Evolutionary conservation across 2,797 vertebrate species (phyloP), one percentile per base, ranked within the genome.

Genomic region (Lagorchestes hirsutus): DNA sequence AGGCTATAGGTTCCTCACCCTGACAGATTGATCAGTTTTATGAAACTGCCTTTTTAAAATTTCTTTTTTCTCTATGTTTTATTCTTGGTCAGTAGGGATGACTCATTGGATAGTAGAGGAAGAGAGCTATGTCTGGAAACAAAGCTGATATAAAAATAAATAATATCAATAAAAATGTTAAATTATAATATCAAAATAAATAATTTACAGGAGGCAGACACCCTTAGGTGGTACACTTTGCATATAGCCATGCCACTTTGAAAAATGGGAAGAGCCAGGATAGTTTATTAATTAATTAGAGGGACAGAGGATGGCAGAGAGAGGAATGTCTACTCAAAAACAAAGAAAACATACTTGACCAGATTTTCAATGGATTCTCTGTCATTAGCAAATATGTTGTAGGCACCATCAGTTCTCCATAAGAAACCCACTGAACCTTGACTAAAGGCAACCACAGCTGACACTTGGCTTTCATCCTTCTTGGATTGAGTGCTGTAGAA

Each of bases 401-500:
- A 99, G 0, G 98, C 98, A 18, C 99, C 99, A 4, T 99, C 97
- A 0, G 98, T 98, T 59, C 92, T 98, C 97, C 97, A 98, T 12
- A 99, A 67, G 93, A 98, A 98, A 96, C 99, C 98, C 24, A 2
- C 93, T 52, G 98, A 98, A 40, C 99, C 99, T 97, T 99, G 98
- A 96, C 98, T 99, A 98, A 99, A 99, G 52, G 99, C 99, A 59
- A 99, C 99, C 40, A 99, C 98, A 82, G 99, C 98, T 1, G 98
- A 97, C 92, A 97, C 96, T 67, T 98, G 98, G 95, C 91, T 97
- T 62, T 94, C 96, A 0, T 95, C 96, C 52, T 97, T 98, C 95
- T 98, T 98, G 14, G 98, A 98, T 91, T 98, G 98, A 0, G 99
- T 99, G 52, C 98, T 99, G 59, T 98, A 98, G 98, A 99, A 99